Percentiles rank a stretch among this genome's conserved stretches.
Conservation (phyloP, 2,888 invertebrate species). For the Odontocerum albicorne region DNA sequence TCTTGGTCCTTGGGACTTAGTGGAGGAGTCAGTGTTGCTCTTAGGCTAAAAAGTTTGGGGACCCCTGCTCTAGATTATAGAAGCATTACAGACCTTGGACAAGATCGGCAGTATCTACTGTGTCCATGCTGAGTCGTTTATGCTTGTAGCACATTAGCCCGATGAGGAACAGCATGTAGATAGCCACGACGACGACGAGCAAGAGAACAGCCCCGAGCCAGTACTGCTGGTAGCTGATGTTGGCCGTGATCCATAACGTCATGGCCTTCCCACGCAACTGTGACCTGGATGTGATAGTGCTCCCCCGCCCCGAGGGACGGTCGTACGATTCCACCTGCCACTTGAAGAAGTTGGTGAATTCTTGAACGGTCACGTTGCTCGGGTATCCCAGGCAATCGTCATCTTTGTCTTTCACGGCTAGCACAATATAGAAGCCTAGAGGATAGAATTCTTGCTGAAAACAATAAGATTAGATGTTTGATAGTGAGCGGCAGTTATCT, state of each 20-base stretch:
- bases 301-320: background rate
- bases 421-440: slow-evolving; percentile 75
- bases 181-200: slow-evolving; percentile 47
- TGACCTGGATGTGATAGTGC: background rate
- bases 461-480: background rate
- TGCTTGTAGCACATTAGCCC: slow-evolving; percentile 9
- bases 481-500: background rate
- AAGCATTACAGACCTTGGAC: slow-evolving; percentile 3
- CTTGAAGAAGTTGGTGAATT: slow-evolving; percentile 21
- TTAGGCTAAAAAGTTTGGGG: no score
- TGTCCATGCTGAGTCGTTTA: slow-evolving; percentile 11
- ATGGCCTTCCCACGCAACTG: background rate
- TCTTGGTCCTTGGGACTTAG: no score
- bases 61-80: no score
- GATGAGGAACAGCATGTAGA: slow-evolving; percentile 43
- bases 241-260: slow-evolving; percentile 2
- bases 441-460: slow-evolving; percentile 67
- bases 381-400: slow-evolving; percentile 52
- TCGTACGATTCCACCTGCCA: slow-evolving; percentile 3
- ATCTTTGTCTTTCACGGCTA: slow-evolving; percentile 72
- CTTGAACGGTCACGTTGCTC: slow-evolving; percentile 17
- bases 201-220: slow-evolving; percentile 48
- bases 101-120: slow-evolving; percentile 1
- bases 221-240: slow-evolving; percentile 46
- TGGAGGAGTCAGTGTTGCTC: no score